Evolutionary conservation across 2,888 invertebrate species (phyloP), one percentile per base, ranked within the genome.

Genomic region (Aphodius granarius): DNA sequence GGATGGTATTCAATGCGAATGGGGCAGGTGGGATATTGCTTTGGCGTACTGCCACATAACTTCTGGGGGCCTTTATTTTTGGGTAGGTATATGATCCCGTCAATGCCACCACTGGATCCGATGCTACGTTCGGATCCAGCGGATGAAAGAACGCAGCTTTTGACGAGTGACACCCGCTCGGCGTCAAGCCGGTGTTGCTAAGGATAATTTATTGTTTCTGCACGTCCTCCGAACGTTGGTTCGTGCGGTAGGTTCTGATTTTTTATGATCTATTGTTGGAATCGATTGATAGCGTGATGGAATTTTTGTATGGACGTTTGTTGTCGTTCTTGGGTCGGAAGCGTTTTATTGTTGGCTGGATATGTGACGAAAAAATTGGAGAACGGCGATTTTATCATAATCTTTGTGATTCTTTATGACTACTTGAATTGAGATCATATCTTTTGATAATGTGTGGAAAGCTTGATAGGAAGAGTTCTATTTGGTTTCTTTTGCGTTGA

Each of bases 101-200:
- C 43, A 43, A 43, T 43, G 43, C 43, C 43, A 43, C 43, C 43
- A 43, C 43, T 43, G 43, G 2, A 13, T 43, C 13, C 9, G 43
- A 43, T 43, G 2, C n/a, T n/a, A n/a, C n/a, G 22, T 68, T 68
- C 21, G 68, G 22, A 68, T 68, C 21, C 13, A n/a, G 20, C 16
- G 68, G 68, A 20, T 20, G 68, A 20, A 20, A 22, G 22, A 68
- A 21, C 22, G 68, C 68, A 68, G 68, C 68, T 68, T 68, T 68
- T 68, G 68, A 68, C 68, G 68, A 22, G 21, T 22, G 68, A 68
- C 68, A 68, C 68, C 20, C 68, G 68, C 21, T 68, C 22, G 68
- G 21, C 68, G 68, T 68, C 68, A 68, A 20, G 68, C 22, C 68
- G 68, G 65, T 65, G 16, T 65, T 65, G 43, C 43, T 43, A 43